Evolutionary conservation across 2,113 vertebrate genomes (phyloP).

Genomic region (Tragelaphus buxtoni): DNA sequence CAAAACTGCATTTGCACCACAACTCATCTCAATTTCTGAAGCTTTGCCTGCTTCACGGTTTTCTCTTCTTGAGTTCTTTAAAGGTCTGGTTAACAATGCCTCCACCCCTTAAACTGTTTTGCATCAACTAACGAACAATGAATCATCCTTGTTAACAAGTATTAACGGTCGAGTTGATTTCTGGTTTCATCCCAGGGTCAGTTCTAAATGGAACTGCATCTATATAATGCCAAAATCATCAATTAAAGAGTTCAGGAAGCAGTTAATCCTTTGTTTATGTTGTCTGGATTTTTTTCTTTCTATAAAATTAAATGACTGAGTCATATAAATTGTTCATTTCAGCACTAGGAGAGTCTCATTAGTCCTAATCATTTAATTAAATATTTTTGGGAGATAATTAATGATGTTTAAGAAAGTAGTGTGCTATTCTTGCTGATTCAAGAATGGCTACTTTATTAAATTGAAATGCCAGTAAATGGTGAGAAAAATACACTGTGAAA

Average conservation of each 20-base stretch:
- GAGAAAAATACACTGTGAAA: not conserved
- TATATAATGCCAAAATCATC: not conserved
- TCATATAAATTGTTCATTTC: not conserved
- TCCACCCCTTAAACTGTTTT: constrained; percentile 35
- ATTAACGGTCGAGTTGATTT: not conserved
- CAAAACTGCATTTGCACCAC: not conserved
- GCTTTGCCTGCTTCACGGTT: not conserved
- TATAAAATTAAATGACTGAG: not conserved
- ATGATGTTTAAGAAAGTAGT: not conserved
- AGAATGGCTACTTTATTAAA: not conserved
- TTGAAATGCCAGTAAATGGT: not conserved
- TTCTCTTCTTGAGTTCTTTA: constrained; percentile 30
- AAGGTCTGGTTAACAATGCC: constrained; percentile 16
- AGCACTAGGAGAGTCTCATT: not conserved
- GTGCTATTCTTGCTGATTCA: not conserved
- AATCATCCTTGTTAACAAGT: not conserved
- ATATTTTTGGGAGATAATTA: constrained; percentile 15
- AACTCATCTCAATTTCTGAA: not conserved
- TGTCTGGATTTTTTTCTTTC: not conserved
- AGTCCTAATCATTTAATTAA: not conserved
- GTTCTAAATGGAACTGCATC: not conserved
- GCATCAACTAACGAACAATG: not conserved
- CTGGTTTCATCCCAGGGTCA: not conserved
- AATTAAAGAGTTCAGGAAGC: not conserved
- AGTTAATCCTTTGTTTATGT: not conserved